phyloP scores from a whole-genome alignment of 2,113 vertebrate genomes.

The Noturus placidus region DNA sequence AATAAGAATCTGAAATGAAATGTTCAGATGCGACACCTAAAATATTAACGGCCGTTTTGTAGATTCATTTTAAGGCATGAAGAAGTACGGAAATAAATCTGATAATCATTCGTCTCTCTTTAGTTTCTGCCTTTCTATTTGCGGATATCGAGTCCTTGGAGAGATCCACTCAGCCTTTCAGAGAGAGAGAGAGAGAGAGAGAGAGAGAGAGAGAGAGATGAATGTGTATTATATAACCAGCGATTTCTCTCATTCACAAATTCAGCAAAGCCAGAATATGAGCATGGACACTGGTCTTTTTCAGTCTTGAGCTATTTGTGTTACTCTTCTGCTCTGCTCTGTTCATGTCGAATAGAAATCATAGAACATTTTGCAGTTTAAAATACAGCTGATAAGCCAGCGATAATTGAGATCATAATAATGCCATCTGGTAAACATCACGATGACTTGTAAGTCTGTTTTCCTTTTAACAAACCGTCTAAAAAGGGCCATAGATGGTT shows the following conservation, averaged over 20 bases:
- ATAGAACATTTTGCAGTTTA: not conserved
- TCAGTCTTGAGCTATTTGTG: not conserved
- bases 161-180: constrained; percentile 3
- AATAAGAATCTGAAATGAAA: not conserved
- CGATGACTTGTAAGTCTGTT: not conserved
- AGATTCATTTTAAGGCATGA: not conserved
- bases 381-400: too few relatives aligned
- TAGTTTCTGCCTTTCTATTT: constrained; percentile 29
- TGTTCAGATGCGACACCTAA: not conserved
- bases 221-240: constrained; percentile 23
- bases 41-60: not conserved
- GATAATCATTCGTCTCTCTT: not conserved
- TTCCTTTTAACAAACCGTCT: not conserved
- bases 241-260: constrained; percentile 43
- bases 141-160: constrained; percentile 8
- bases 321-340: not conserved
- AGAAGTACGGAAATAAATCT: not conserved
- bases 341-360: not conserved
- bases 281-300: not conserved
- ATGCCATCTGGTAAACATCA: not conserved
- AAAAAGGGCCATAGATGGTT: not conserved
- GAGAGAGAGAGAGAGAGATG: not conserved
- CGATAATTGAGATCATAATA: not conserved
- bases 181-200: not conserved
- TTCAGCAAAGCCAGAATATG: not conserved